Percentiles rank a stretch among this genome's conserved stretches.
These are phyloP conservation scores for Eilema sororculum DNA, from an alignment of 2,888 invertebrate species.

Conservation along the genomic window DNA sequence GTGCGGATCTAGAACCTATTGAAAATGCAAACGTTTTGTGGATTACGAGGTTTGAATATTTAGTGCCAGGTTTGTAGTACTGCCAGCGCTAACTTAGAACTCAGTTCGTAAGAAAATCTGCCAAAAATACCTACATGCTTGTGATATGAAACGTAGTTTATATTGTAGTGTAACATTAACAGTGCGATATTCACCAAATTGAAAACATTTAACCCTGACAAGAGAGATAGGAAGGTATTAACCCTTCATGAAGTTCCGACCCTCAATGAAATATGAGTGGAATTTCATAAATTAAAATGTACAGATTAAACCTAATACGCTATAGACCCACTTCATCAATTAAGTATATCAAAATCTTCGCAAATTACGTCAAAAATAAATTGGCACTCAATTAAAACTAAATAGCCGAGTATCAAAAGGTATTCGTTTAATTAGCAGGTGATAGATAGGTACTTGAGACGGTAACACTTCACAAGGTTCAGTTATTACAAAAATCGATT, in stretches of 20 bases:
- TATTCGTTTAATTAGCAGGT: background rate
- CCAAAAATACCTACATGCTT: background rate
- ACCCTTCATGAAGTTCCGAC: slow-evolving; percentile 1
- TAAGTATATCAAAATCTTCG: slow-evolving; percentile 1
- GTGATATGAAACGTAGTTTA: background rate
- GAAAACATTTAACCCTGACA: background rate
- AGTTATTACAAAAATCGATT: background rate
- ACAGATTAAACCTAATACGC: background rate
- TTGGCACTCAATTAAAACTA: slow-evolving; percentile 4
- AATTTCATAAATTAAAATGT: background rate
- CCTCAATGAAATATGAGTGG: background rate
- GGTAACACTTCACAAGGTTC: background rate
- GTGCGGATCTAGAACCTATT: slow-evolving; percentile 34
- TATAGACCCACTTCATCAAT: slow-evolving; percentile 2
- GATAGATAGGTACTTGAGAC: background rate
- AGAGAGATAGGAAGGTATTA: background rate
- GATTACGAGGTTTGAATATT: slow-evolving; percentile 23
- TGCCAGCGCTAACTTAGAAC: background rate
- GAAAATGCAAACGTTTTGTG: slow-evolving; percentile 29
- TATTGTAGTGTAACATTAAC: background rate
- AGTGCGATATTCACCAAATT: background rate
- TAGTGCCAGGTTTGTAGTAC: background rate
- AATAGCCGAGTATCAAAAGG: background rate
- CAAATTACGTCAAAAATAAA: background rate
- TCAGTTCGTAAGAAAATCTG: background rate